Evolutionary conservation across 2,113 vertebrate species (phyloP), one percentile per base, ranked within the genome.

Genomic region (Elachura formosa): DNA sequence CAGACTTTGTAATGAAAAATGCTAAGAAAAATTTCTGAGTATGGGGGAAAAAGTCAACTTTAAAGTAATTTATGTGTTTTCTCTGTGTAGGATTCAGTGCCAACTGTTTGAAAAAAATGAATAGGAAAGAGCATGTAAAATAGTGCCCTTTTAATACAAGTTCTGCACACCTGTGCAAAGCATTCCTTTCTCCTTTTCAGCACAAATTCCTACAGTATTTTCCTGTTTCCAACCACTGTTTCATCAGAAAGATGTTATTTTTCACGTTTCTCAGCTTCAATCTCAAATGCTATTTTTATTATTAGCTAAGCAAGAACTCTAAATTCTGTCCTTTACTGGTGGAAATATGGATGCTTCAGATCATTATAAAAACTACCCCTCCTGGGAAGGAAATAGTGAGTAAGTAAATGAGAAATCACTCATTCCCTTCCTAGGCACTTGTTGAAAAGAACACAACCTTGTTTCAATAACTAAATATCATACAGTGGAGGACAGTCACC

Each of bases 231-330:
- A 82, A 36, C 40, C 10, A 26, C 58, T 87, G 62, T 74, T 96
- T 79, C 21, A 66, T 82, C 72, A 90, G 31, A 64, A 14, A 14
- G 14, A 38, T 84, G 31, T 28, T 93, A 34, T 81, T 86, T 87
- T 89, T 89, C 41, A 90, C 40, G n/a, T 84, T 94, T 79, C 69
- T 93, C 29, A 67, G 22, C 77, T 94, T 91, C 84, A 43, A 5
- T 92, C 64, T 96, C 43, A 78, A 86, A 89, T 78, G 24, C 48
- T 88, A 67, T 93, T 92, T 89, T 78, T 92, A 89, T 90, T 76
- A 73, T 78, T 62, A 87, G 58, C 66, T 79, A 73, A 89, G 49
- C 56, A 85, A 62, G 29, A 67, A 54, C 46, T 92, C 66, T 83
- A n/a, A 87, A 80, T 79, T 87, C 71, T 68, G 69, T 92, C 66